These are phyloP conservation scores for Zaprionus ornatus DNA, from an alignment of 1,140 invertebrate species.

Conservation along the genomic window DNA sequence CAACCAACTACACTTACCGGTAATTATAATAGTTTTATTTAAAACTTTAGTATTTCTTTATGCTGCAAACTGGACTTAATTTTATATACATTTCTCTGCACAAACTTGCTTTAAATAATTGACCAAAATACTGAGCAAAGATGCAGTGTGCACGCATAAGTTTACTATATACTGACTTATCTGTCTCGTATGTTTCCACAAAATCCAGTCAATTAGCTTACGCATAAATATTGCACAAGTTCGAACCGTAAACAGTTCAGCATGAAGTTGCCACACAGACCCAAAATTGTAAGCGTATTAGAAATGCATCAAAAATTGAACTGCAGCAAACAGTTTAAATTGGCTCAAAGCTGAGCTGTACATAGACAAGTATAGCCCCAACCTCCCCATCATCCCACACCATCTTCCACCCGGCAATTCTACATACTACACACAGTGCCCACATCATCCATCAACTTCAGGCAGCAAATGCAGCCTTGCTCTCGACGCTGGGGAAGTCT, in stretches of 20 bases:
- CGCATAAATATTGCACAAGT: constrained; percentile 2
- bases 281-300: constrained; percentile 22
- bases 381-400: background rate
- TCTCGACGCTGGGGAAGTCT: constrained; percentile 12
- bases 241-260: background rate
- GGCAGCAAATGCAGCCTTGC: constrained; percentile 4
- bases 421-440: background rate
- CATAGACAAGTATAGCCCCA: background rate
- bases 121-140: background rate
- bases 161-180: background rate
- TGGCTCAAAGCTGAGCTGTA: constrained; percentile 1
- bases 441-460: constrained; percentile 61
- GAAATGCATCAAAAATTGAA: constrained; percentile 33
- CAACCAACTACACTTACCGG: too few relatives aligned
- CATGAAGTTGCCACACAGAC: background rate
- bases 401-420: background rate
- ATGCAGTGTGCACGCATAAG: background rate
- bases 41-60: too few relatives aligned
- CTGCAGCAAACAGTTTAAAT: constrained; percentile 28
- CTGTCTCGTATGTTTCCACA: background rate
- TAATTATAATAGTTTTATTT: too few relatives aligned
- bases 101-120: too few relatives aligned
- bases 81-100: too few relatives aligned
- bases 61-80: too few relatives aligned
- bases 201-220: background rate